Base-by-base conservation (phyloP, 1,140 invertebrate genomes). In the Hypsibius dujardini region DNA sequence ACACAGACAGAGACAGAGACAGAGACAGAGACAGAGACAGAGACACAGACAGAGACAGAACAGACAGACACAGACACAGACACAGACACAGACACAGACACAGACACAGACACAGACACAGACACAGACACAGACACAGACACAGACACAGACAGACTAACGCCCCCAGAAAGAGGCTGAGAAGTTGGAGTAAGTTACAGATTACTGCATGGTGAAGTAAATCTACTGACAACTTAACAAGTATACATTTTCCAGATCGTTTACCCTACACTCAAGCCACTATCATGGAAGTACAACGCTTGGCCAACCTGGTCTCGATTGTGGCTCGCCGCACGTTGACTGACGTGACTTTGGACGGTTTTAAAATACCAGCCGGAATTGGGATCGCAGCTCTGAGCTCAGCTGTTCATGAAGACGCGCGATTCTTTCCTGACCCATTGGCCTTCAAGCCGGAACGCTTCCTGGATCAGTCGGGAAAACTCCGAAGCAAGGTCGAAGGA, bases 331-430 rank as follows among this genome's bases (percentile, higher is more conserved):
- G 50, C 50, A 56, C 50, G 50, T 7, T 56, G 50, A n/a, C 7
- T 56, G 50, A 12, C 7, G 50, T n/a, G 7, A n/a, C 7, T 7
- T 12, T 56, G 7, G n/a, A 56, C 2, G 84, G 83, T 1, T 88
- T 84, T 74, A 75, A 74, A 70, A 83, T 90, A 69, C 83, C 84
- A 0, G 81, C 82, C 73, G 82, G 82, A 1, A 80, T 83, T 0
- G 84, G 86, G 84, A 79, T 90, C 1, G 80, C 93, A 28, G 87
- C 90, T 0, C 78, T 92, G 12, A 85, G 89, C 72, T 92, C 88
- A 87, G 86, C 88, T 2, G 81, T 92, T 45, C 89, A 93, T 76
- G 89, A 87, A 81, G 84, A 92, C 77, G 81, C 85, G 0, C 74
- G 80, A 1, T 78, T 83, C 47, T 94, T 74, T 1, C 73, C 81